Evolutionary conservation across 2,113 vertebrate genomes (phyloP).

Genomic region (Eidolon helvum): DNA sequence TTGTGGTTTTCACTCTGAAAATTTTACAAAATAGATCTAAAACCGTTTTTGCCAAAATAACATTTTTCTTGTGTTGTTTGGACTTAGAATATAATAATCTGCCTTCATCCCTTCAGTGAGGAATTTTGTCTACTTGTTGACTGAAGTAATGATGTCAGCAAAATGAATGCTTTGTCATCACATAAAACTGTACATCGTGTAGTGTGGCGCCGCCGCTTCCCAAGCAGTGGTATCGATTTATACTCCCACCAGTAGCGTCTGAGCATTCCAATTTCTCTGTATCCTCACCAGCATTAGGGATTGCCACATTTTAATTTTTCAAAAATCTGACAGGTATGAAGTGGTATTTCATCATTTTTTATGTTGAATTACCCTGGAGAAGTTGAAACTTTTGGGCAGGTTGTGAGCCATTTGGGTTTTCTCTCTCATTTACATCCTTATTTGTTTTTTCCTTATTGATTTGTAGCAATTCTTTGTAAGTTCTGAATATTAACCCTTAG

Average conservation of each 20-base stretch:
- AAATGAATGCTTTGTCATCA: not conserved
- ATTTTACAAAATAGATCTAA: not conserved
- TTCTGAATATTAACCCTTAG: not conserved
- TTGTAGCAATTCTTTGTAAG: not conserved
- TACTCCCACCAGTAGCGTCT: not conserved
- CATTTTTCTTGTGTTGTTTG: not conserved
- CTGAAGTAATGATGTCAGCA: not conserved
- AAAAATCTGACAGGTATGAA: not conserved
- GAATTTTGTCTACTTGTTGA: not conserved
- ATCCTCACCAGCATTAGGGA: not conserved
- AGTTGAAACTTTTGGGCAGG: not conserved
- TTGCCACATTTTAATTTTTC: not conserved
- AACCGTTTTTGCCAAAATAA: not conserved
- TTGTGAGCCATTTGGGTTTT: not conserved
- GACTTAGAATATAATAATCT: not conserved
- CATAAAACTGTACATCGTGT: not conserved
- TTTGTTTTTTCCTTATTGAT: not conserved
- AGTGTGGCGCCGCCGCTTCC: not conserved
- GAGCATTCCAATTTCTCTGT: not conserved
- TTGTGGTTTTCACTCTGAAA: constrained; percentile 1
- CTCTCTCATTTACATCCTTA: not conserved
- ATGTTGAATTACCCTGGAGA: not conserved
- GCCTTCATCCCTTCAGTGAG: not conserved
- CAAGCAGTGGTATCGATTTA: not conserved
- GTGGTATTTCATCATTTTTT: not conserved